Evolutionary conservation across 2,797 vertebrate genomes (phyloP).

Genomic region (Yasuhikotakia modesta): DNA sequence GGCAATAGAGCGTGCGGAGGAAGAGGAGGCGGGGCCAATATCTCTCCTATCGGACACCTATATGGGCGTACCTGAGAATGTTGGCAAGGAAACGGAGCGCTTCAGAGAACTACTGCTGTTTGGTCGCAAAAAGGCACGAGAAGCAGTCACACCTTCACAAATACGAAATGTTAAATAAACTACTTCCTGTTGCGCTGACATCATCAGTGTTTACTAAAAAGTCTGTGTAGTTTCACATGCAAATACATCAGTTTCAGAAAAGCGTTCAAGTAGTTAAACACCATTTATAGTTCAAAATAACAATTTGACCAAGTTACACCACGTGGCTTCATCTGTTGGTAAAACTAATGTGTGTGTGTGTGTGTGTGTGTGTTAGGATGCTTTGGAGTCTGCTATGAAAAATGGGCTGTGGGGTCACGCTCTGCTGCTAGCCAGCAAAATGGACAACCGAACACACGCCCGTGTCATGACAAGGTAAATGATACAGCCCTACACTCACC

Average conservation of each 20-base stretch:
- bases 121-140: constrained; percentile 89
- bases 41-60: constrained; percentile 89
- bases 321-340: background rate
- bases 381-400: constrained; percentile 97
- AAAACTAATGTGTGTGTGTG: background rate
- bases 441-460: constrained; percentile 96
- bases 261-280: no score
- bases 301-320: no score
- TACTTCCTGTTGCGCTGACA: no score
- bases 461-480: constrained; percentile 94
- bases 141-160: no score
- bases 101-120: constrained; percentile 95
- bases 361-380: constrained; percentile 78
- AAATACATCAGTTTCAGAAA: no score
- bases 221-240: no score
- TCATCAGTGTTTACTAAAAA: no score
- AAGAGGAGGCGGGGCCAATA: constrained; percentile 88
- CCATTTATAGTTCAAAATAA: no score
- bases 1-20: constrained; percentile 83
- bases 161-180: no score
- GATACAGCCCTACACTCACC: background rate
- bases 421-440: constrained; percentile 93
- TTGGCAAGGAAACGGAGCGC: constrained; percentile 89
- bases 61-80: constrained; percentile 73
- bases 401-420: constrained; percentile 97